Conservation (phyloP, 2,888 invertebrate species). For the Tenthredo amoena region DNA sequence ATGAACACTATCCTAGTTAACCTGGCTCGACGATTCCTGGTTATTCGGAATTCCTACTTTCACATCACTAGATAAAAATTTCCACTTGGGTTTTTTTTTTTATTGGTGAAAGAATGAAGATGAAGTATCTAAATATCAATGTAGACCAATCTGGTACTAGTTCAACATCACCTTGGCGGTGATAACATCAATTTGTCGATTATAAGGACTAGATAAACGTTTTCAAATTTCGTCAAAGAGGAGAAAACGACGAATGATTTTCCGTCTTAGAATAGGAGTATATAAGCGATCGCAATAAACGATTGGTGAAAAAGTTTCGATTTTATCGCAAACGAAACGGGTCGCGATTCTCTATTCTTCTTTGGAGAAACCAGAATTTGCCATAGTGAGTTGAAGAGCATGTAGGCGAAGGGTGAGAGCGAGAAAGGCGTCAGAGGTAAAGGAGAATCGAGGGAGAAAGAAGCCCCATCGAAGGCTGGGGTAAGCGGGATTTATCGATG, state of each 20-base stretch:
- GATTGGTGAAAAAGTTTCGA: slow-evolving; percentile 6
- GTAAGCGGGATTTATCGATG: slow-evolving; percentile 52
- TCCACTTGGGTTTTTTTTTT: neutral
- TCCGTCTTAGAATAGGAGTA: neutral
- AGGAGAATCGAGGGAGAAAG: slow-evolving; percentile 45
- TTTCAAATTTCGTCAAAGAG: neutral
- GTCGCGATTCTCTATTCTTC: neutral
- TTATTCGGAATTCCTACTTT: neutral
- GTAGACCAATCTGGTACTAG: neutral
- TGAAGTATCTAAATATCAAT: neutral
- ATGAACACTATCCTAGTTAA: neutral
- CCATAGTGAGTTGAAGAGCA: neutral
- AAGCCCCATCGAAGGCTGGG: slow-evolving; percentile 47
- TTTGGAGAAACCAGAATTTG: neutral
- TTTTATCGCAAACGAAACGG: neutral
- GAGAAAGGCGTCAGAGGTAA: slow-evolving; percentile 54
- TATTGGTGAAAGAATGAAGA: neutral
- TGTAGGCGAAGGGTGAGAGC: slow-evolving; percentile 54
- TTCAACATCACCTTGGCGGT: neutral
- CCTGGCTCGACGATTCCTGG: neutral
- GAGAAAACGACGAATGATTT: neutral
- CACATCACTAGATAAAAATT: neutral
- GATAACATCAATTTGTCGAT: neutral
- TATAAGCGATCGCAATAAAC: neutral
- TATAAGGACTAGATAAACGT: neutral